A percentile compares a stretch with the other conserved stretches of the same genome.
phyloP scores from a whole-genome alignment of 2,888 invertebrate species.

The Ceraclea dissimilis region DNA sequence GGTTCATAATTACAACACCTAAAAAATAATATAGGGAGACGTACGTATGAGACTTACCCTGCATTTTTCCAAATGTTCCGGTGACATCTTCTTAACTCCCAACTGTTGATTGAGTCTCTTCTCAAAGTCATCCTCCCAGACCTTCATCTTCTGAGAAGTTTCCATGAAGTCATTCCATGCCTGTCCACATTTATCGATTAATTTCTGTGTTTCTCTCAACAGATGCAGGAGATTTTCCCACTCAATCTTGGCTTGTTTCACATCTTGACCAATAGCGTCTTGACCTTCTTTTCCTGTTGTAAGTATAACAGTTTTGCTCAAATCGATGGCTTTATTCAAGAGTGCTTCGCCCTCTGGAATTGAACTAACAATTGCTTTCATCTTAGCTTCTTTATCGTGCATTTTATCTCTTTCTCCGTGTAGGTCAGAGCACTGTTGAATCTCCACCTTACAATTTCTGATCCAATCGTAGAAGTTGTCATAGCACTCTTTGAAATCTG shows the following conservation, averaged over 20 bases:
- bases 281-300: slow-evolving; percentile 79
- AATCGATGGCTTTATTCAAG: slow-evolving; percentile 63
- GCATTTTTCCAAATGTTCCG: slow-evolving; percentile 70
- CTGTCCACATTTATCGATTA: slow-evolving; percentile 65
- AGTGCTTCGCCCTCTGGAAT: slow-evolving; percentile 66
- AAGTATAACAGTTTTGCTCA: slow-evolving; percentile 66
- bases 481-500: slow-evolving; percentile 75
- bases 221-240: slow-evolving; percentile 75
- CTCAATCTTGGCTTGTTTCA: slow-evolving; percentile 69
- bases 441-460: slow-evolving; percentile 67
- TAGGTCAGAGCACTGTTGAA: slow-evolving; percentile 78
- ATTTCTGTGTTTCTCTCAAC: slow-evolving; percentile 67
- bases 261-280: slow-evolving; percentile 72
- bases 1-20: not conserved
- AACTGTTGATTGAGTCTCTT: slow-evolving; percentile 57
- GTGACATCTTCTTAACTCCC: slow-evolving; percentile 66
- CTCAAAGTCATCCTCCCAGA: slow-evolving; percentile 66
- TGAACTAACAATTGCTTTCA: slow-evolving; percentile 59
- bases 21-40: slow-evolving; percentile 1
- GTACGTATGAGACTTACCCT: too few relatives aligned
- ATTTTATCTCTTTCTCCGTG: slow-evolving; percentile 80
- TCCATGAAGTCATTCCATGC: slow-evolving; percentile 77
- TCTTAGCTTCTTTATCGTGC: slow-evolving; percentile 66
- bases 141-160: slow-evolving; percentile 63
- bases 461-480: slow-evolving; percentile 83